Conservation (phyloP, 2,797 vertebrate genomes). For the Sebastes baramenuke region DNA sequence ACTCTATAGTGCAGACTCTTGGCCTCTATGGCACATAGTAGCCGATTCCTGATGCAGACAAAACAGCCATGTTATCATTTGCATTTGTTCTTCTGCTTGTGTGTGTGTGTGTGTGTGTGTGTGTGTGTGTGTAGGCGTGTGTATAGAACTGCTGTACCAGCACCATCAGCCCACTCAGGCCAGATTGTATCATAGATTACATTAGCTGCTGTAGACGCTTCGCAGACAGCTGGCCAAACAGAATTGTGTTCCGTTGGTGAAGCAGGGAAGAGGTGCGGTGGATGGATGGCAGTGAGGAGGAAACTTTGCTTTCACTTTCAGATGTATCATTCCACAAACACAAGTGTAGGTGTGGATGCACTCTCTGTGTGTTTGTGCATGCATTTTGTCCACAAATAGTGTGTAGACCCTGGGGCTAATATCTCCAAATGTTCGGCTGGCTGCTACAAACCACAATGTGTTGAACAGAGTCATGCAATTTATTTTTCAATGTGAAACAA, state of each 20-base stretch:
- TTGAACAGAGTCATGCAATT: neutral
- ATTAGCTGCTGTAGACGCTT: slow-evolving; percentile 58
- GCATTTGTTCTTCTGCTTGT: neutral
- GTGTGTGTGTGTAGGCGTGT: slow-evolving; percentile 40
- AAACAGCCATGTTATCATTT: slow-evolving; percentile 23
- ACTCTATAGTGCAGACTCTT: neutral
- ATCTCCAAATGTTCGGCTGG: neutral
- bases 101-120: neutral
- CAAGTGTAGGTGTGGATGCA: neutral
- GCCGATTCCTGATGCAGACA: slow-evolving; percentile 13
- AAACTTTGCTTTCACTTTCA: slow-evolving; percentile 9
- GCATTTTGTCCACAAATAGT: neutral
- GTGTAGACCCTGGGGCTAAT: neutral
- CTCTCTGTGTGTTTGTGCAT: neutral
- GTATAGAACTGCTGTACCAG: slow-evolving; percentile 50
- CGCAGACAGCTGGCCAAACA: slow-evolving; percentile 40
- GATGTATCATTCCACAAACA: neutral
- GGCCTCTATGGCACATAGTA: neutral
- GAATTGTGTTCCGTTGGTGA: slow-evolving; percentile 16
- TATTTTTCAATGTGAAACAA: neutral
- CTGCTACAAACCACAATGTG: neutral
- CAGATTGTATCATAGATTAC: slow-evolving; percentile 64
- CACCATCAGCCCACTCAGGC: slow-evolving; percentile 57
- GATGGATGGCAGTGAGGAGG: neutral
- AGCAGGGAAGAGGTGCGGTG: neutral